Evolutionary conservation across 2,113 vertebrate species (phyloP).

Genomic region (Passer domesticus): DNA sequence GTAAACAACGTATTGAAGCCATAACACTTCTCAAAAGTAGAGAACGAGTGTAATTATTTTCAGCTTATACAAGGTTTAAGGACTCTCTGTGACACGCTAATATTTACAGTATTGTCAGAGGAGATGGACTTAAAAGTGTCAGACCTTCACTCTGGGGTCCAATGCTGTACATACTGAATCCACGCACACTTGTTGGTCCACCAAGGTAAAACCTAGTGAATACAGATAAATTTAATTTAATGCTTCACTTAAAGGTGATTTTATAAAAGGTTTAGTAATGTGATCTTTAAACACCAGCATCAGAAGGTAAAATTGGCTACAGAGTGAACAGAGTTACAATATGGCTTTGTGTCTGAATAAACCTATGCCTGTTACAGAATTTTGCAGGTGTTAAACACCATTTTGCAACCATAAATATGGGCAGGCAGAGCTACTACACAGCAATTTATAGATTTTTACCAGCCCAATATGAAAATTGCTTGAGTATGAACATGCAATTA

Average conservation of each 20-base stretch:
- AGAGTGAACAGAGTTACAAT: background rate
- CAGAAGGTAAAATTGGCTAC: background rate
- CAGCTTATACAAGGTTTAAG: background rate
- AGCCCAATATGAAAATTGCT: background rate
- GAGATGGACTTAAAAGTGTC: background rate
- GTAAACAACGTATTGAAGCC: background rate
- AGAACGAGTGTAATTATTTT: background rate
- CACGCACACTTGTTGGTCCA: constrained; percentile 93
- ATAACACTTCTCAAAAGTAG: background rate
- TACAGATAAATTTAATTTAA: background rate
- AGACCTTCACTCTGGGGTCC: constrained; percentile 96
- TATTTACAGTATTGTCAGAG: background rate
- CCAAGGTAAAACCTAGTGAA: constrained; percentile 91
- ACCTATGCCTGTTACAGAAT: background rate
- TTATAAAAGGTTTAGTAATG: background rate
- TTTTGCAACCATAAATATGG: background rate
- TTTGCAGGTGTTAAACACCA: background rate
- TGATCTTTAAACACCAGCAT: background rate
- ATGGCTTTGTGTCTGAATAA: background rate
- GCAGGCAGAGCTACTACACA: background rate
- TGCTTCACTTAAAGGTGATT: background rate
- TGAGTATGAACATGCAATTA: background rate
- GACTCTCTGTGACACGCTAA: background rate
- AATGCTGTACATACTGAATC: constrained; percentile 98
- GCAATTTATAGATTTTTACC: background rate